A percentile compares a stretch with the other conserved stretches of the same genome.
Evolutionary conservation across 1,140 invertebrate species (phyloP).

Genomic region (Ditylenchus dipsaci): DNA sequence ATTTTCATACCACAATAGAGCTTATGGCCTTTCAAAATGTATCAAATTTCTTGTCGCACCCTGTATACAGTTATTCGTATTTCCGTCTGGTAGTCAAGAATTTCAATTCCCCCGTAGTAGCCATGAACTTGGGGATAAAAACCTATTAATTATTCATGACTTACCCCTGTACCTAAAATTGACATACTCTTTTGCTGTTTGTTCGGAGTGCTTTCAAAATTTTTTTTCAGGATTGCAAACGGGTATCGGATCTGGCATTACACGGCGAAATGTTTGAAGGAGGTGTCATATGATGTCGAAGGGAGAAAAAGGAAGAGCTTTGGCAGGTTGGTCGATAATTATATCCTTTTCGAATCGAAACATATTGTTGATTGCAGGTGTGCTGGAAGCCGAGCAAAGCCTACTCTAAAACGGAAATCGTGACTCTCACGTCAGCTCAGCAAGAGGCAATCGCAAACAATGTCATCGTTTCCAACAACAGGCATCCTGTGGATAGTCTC

Average conservation of each 20-base stretch:
- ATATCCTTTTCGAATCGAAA: constrained; percentile 8
- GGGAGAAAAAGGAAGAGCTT: constrained; percentile 42
- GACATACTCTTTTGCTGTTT: too few relatives aligned
- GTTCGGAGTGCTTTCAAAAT: too few relatives aligned
- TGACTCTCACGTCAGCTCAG: constrained; percentile 36
- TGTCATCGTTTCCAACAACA: constrained; percentile 16
- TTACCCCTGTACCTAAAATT: too few relatives aligned
- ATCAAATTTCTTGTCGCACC: too few relatives aligned
- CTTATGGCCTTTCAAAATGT: too few relatives aligned
- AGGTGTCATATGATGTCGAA: constrained; percentile 38
- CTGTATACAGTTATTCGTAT: too few relatives aligned
- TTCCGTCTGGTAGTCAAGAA: too few relatives aligned
- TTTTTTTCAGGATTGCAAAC: not conserved
- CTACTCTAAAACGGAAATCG: constrained; percentile 46
- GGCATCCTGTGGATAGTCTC: constrained; percentile 11
- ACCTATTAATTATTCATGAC: too few relatives aligned
- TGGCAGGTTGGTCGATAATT: constrained; percentile 42
- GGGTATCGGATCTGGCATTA: constrained; percentile 50
- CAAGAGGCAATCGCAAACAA: constrained; percentile 17
- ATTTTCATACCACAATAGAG: too few relatives aligned
- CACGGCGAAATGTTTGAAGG: constrained; percentile 23
- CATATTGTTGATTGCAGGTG: constrained; percentile 34
- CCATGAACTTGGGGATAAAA: too few relatives aligned
- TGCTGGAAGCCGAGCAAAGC: constrained; percentile 43
- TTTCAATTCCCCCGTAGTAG: too few relatives aligned